Percentiles rank a stretch among this genome's conserved stretches.
phyloP scores from a whole-genome alignment of 2,888 invertebrate genomes.

The Tiliacea citrago region DNA sequence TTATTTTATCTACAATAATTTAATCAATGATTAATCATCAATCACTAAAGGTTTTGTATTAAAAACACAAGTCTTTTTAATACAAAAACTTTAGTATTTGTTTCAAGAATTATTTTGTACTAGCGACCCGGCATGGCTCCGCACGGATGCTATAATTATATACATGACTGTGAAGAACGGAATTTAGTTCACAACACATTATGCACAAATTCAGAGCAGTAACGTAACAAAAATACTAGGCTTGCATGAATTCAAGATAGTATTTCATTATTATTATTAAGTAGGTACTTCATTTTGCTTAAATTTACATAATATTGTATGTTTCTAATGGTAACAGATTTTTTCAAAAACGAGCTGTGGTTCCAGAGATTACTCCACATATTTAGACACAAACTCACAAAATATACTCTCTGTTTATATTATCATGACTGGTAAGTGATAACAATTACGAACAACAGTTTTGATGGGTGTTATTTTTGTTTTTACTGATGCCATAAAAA shows the following conservation, averaged over 20 bases:
- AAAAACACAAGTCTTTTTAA: background rate
- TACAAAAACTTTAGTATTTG: background rate
- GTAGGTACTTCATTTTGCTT: background rate
- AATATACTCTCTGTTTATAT: background rate
- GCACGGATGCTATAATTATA: too few relatives aligned
- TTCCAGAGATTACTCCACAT: background rate
- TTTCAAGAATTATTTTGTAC: background rate
- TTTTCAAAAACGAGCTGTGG: background rate
- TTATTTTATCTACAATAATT: background rate
- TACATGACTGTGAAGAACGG: too few relatives aligned
- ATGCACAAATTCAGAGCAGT: background rate
- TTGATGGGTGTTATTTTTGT: background rate
- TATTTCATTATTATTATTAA: background rate
- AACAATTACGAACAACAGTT: background rate
- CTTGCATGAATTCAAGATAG: background rate
- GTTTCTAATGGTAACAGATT: background rate
- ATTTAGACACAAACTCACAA: background rate
- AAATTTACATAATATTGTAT: background rate
- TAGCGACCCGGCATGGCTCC: rapidly evolving
- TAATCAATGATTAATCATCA: too few relatives aligned
- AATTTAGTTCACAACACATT: too few relatives aligned
- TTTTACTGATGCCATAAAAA: too few relatives aligned
- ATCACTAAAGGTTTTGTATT: too few relatives aligned
- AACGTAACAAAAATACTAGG: background rate
- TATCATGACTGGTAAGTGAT: background rate